phyloP scores from a whole-genome alignment of 2,113 vertebrate genomes.

The Chitala chitala region DNA sequence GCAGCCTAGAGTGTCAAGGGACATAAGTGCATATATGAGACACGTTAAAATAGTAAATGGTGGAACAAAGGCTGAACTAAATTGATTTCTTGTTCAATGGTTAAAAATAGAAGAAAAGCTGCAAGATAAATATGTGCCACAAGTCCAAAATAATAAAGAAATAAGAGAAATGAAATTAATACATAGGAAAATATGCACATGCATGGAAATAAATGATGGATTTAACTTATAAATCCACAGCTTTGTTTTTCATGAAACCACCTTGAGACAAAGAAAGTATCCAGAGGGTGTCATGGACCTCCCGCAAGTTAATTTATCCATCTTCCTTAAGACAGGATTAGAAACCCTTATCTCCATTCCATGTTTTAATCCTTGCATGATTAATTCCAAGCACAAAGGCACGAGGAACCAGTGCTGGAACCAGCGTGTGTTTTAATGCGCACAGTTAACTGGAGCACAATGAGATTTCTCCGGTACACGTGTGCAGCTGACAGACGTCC shows the following conservation, averaged over 20 bases:
- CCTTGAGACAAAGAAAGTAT: slow-evolving; percentile 24
- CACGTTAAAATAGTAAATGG: no score
- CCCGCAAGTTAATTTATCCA: slow-evolving; percentile 14
- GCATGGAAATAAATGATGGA: slow-evolving; percentile 3
- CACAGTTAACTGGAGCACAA: background rate
- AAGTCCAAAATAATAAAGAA: no score
- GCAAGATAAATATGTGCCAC: no score
- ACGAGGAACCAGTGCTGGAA: background rate
- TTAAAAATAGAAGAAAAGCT: no score
- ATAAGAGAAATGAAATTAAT: no score
- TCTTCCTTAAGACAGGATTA: slow-evolving; percentile 21
- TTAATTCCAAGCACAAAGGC: slow-evolving; percentile 15
- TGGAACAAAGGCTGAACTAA: no score
- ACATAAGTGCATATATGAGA: no score
- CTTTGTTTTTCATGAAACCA: slow-evolving; percentile 1
- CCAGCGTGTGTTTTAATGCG: no score
- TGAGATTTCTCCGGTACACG: background rate
- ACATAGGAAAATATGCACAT: no score
- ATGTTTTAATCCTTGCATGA: slow-evolving; percentile 12
- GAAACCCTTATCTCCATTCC: slow-evolving; percentile 20
- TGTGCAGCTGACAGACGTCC: background rate
- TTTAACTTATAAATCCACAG: slow-evolving; percentile 1
- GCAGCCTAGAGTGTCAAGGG: no score
- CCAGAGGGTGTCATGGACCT: slow-evolving; percentile 21
- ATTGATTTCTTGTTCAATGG: no score